These are phyloP conservation scores for Mythimna lalbum DNA, from an alignment of 2,888 invertebrate species.

Conservation along the genomic window DNA sequence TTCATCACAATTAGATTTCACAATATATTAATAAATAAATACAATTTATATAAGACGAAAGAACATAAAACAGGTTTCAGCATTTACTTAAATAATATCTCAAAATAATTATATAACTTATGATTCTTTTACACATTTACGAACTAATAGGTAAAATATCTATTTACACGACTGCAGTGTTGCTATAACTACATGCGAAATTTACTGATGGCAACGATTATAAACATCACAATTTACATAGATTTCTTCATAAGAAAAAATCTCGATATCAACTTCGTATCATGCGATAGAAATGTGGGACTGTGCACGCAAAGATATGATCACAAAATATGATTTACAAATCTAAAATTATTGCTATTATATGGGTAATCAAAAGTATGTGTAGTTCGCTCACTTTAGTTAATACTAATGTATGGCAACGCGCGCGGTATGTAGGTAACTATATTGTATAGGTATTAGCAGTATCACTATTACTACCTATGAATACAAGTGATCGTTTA, in stretches of 20 bases:
- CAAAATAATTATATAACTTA: constrained; percentile 71
- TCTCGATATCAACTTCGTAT: constrained; percentile 44
- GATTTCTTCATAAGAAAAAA: constrained; percentile 44
- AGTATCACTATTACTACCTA: constrained; percentile 71
- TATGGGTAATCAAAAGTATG: constrained; percentile 51
- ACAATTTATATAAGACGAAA: constrained; percentile 64
- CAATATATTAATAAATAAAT: constrained; percentile 82
- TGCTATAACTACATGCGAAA: constrained; percentile 65
- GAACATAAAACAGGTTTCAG: constrained; percentile 57
- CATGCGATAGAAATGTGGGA: constrained; percentile 40
- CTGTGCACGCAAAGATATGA: constrained; percentile 43
- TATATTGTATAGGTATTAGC: constrained; percentile 74
- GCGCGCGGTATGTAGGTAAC: constrained; percentile 85
- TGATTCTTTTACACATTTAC: constrained; percentile 64
- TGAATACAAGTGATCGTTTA: constrained; percentile 67
- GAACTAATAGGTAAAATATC: constrained; percentile 70
- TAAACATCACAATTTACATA: constrained; percentile 67
- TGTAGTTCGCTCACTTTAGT: constrained; percentile 52
- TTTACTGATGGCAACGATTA: constrained; percentile 72
- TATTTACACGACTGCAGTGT: constrained; percentile 76
- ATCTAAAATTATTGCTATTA: constrained; percentile 47
- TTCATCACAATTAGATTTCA: constrained; percentile 85
- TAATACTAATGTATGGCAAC: constrained; percentile 85
- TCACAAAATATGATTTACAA: constrained; percentile 48
- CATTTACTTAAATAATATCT: constrained; percentile 64